phyloP scores from a whole-genome alignment of 2,113 vertebrate genomes.

The Apteryx mantelli region DNA sequence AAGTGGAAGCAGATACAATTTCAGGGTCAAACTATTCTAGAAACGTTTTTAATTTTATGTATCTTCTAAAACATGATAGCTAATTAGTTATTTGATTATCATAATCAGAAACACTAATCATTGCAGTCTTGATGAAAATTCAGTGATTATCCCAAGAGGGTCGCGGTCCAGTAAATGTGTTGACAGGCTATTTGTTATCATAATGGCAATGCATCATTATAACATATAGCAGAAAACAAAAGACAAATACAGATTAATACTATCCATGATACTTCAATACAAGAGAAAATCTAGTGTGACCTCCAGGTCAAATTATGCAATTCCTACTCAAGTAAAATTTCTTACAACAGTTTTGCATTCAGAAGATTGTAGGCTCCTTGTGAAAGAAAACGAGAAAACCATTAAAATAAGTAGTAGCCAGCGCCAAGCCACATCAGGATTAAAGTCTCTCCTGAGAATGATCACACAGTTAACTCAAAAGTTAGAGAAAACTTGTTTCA shows the following conservation, averaged over 20 bases:
- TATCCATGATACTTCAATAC: not conserved
- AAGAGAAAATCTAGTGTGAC: not conserved
- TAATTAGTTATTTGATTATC: conserved; percentile 82
- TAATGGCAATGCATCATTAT: conserved; percentile 55
- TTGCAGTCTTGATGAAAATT: conserved; percentile 78
- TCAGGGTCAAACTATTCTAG: not conserved
- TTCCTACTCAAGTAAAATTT: not conserved
- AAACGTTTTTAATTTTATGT: conserved; percentile 52
- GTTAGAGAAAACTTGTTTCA: not conserved
- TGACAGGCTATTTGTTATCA: conserved; percentile 77
- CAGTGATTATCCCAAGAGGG: conserved; percentile 75
- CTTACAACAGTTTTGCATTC: not conserved
- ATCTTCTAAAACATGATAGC: conserved; percentile 72
- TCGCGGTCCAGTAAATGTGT: conserved; percentile 73
- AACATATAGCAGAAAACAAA: conserved; percentile 51
- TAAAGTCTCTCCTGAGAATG: not conserved
- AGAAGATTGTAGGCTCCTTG: not conserved
- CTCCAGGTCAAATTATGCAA: not conserved
- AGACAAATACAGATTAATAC: conserved; percentile 52
- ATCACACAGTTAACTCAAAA: not conserved
- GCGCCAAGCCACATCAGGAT: not conserved
- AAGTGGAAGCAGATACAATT: conserved; percentile 1
- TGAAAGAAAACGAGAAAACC: not conserved
- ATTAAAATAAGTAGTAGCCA: not conserved
- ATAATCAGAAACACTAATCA: conserved; percentile 82